Evolutionary conservation across 1,140 invertebrate species (phyloP).

Genomic region (Eubasilissa regina): DNA sequence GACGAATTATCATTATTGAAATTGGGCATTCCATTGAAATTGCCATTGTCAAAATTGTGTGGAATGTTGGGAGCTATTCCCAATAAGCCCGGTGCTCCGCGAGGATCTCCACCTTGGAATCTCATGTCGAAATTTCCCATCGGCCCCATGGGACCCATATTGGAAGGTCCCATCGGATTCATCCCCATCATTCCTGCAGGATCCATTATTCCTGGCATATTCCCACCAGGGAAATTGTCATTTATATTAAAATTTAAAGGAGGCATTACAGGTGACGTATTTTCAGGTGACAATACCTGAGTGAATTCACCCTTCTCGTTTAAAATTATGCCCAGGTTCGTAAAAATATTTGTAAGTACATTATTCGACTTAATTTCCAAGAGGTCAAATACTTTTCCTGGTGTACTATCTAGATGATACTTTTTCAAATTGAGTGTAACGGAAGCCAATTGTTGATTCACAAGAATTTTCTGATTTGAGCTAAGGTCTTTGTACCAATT

Average conservation of each 20-base stretch:
- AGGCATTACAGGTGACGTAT: conserved; percentile 65
- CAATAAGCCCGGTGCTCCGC: conserved; percentile 65
- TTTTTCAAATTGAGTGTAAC: conserved; percentile 75
- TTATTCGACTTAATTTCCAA: conserved; percentile 70
- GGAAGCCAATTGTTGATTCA: conserved; percentile 77
- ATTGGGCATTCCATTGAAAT: conserved; percentile 63
- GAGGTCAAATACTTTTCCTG: conserved; percentile 72
- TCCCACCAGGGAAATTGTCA: conserved; percentile 62
- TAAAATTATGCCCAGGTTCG: conserved; percentile 72
- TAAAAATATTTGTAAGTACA: conserved; percentile 72
- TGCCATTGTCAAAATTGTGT: conserved; percentile 66
- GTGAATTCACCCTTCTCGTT: conserved; percentile 73
- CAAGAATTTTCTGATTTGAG: conserved; percentile 78
- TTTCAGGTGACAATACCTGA: conserved; percentile 70
- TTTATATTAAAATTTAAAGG: conserved; percentile 67
- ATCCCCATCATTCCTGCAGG: conserved; percentile 66
- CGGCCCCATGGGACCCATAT: conserved; percentile 61
- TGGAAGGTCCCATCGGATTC: conserved; percentile 58
- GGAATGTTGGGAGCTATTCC: conserved; percentile 70
- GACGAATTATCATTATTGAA: conserved; percentile 50
- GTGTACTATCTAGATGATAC: conserved; percentile 70
- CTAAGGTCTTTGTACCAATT: conserved; percentile 78
- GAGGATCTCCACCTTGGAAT: conserved; percentile 65
- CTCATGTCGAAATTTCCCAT: conserved; percentile 67
- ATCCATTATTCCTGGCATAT: conserved; percentile 38